Evolutionary conservation across 2,113 vertebrate genomes (phyloP).

Genomic region (Epinephelus fuscoguttatus): DNA sequence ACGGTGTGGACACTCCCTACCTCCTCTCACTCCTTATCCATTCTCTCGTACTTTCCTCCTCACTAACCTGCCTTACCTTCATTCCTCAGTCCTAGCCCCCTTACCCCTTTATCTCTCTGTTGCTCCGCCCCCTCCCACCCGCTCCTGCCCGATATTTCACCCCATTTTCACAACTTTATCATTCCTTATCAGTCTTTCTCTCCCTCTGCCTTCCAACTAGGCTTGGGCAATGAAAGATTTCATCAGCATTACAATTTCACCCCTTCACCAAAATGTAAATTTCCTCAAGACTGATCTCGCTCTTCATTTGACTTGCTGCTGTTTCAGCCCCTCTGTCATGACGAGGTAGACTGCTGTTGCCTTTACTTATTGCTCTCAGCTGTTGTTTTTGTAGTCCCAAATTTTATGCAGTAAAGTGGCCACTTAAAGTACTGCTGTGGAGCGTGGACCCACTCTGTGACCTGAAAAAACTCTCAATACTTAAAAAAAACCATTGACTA

Average conservation of each 20-base stretch:
- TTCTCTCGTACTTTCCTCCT: not conserved
- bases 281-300: not conserved
- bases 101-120: not conserved
- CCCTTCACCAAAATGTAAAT: not conserved
- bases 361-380: not conserved
- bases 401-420: not conserved
- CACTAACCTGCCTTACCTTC: not conserved
- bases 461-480: too few species aligned
- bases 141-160: slow-evolving; percentile 14
- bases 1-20: slow-evolving; percentile 22
- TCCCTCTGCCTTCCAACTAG: slow-evolving; percentile 4
- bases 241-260: not conserved
- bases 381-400: not conserved
- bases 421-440: not conserved
- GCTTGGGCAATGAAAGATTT: slow-evolving; percentile 21
- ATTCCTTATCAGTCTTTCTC: not conserved
- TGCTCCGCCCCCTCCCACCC: not conserved
- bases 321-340: not conserved
- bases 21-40: slow-evolving; percentile 13
- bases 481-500: too few species aligned
- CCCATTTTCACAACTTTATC: not conserved
- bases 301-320: not conserved
- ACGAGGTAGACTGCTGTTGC: not conserved
- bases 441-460: not conserved
- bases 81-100: not conserved